These are phyloP conservation scores for Hyposoter didymator DNA, from an alignment of 2,888 invertebrate species.

Conservation along the genomic window DNA sequence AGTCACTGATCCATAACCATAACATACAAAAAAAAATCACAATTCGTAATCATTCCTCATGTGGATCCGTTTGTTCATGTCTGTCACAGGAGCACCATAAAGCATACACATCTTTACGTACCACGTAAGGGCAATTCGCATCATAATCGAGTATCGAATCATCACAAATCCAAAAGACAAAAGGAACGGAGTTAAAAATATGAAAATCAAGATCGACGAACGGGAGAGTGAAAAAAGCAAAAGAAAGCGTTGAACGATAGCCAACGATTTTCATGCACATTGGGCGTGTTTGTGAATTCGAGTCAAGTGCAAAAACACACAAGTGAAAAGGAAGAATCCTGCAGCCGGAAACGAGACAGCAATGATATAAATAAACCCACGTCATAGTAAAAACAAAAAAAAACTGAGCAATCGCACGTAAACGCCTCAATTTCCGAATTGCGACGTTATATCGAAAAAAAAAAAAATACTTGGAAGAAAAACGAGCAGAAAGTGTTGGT, in stretches of 20 bases:
- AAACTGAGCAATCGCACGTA: conserved; percentile 21
- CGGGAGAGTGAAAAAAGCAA: not conserved
- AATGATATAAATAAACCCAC: conserved; percentile 55
- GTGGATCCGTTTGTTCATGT: conserved; percentile 71
- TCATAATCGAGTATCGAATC: conserved; percentile 78
- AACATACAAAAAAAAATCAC: conserved; percentile 27
- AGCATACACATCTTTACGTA: conserved; percentile 72
- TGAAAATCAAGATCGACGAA: too few relatives aligned
- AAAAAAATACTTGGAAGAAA: conserved; percentile 44
- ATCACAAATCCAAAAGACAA: conserved; percentile 69
- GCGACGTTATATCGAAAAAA: conserved; percentile 52
- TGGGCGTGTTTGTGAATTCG: conserved; percentile 40
- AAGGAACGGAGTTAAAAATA: conserved; percentile 72
- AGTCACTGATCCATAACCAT: too few relatives aligned
- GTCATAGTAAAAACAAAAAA: conserved; percentile 44
- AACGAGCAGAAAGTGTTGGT: conserved; percentile 32
- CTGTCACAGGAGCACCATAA: conserved; percentile 83
- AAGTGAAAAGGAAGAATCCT: not conserved
- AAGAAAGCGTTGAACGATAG: conserved; percentile 17
- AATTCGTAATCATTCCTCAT: conserved; percentile 59
- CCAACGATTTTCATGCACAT: conserved; percentile 36
- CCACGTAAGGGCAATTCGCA: conserved; percentile 76
- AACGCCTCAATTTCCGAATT: conserved; percentile 1
- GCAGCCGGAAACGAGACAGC: conserved; percentile 20
- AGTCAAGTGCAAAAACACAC: not conserved